Conservation (phyloP, 1,140 invertebrate species). For the Parapsyche elsis region DNA sequence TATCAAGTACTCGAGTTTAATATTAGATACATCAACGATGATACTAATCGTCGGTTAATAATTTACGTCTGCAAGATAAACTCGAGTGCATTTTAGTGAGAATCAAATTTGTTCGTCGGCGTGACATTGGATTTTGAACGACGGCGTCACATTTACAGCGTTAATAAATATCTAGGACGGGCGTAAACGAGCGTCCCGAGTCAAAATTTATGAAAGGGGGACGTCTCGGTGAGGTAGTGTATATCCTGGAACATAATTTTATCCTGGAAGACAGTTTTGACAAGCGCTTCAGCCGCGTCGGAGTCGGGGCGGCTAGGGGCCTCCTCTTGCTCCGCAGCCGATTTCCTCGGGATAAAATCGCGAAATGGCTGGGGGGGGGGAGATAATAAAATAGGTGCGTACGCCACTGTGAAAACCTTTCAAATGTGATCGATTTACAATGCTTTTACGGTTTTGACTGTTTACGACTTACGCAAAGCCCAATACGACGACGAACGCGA, state of each 20-base stretch:
- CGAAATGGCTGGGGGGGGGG: constrained; percentile 28
- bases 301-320: neutral
- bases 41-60: too few relatives aligned
- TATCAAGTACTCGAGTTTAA: too few relatives aligned
- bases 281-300: constrained; percentile 35
- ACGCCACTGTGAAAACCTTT: constrained; percentile 46
- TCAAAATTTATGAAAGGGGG: constrained; percentile 38
- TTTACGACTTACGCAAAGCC: constrained; percentile 20
- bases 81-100: neutral
- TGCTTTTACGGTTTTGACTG: constrained; percentile 33
- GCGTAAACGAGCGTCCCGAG: constrained; percentile 14
- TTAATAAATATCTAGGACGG: constrained; percentile 30
- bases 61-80: too few relatives aligned
- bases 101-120: neutral
- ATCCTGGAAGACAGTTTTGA: constrained; percentile 54
- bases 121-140: constrained; percentile 15
- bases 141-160: constrained; percentile 29
- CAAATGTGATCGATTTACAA: constrained; percentile 48
- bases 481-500: too few relatives aligned
- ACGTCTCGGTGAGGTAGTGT: constrained; percentile 33
- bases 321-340: constrained; percentile 33
- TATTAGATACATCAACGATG: too few relatives aligned
- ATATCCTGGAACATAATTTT: constrained; percentile 53
- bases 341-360: constrained; percentile 53
- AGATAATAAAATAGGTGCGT: constrained; percentile 54